These are phyloP conservation scores for Carterocephalus palaemon DNA, from an alignment of 2,888 invertebrate species.

Conservation along the genomic window DNA sequence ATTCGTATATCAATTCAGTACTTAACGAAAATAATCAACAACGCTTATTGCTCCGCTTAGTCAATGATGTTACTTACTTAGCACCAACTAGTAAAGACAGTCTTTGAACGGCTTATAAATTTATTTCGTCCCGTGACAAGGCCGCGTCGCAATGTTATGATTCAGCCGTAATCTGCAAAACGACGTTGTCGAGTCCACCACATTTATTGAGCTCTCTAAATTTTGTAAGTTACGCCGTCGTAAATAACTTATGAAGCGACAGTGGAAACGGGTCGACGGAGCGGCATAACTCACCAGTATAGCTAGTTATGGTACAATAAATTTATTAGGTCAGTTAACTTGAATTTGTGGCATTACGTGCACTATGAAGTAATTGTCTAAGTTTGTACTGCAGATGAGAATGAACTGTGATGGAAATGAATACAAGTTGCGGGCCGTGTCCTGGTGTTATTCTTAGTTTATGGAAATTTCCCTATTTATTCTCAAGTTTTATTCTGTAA, in stretches of 20 bases:
- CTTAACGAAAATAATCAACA: too few species aligned
- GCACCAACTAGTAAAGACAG: too few species aligned
- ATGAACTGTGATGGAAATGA: slow-evolving; percentile 34
- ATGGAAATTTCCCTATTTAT: slow-evolving; percentile 12
- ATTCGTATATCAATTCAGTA: too few species aligned
- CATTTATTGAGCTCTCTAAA: slow-evolving; percentile 23
- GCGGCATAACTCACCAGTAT: slow-evolving; percentile 61
- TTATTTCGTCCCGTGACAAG: not conserved
- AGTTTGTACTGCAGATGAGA: slow-evolving; percentile 36
- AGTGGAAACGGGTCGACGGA: slow-evolving; percentile 46
- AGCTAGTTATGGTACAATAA: slow-evolving; percentile 70
- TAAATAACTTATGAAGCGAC: slow-evolving; percentile 29
- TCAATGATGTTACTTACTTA: too few species aligned
- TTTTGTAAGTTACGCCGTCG: slow-evolving; percentile 24
- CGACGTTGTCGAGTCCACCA: slow-evolving; percentile 6
- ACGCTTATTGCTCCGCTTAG: too few species aligned
- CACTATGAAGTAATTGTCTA: slow-evolving; percentile 43
- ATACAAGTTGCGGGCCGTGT: slow-evolving; percentile 28
- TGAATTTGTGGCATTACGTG: slow-evolving; percentile 58
- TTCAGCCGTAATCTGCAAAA: slow-evolving; percentile 14
- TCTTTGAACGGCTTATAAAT: too few species aligned
- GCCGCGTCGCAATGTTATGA: too few species aligned
- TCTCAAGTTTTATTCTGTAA: slow-evolving; percentile 10
- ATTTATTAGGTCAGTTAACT: slow-evolving; percentile 73
- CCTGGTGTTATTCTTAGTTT: slow-evolving; percentile 9